A percentile compares a stretch with the other conserved stretches of the same genome.
phyloP scores from a whole-genome alignment of 1,140 invertebrate species.

The Procambarus virginalis region DNA sequence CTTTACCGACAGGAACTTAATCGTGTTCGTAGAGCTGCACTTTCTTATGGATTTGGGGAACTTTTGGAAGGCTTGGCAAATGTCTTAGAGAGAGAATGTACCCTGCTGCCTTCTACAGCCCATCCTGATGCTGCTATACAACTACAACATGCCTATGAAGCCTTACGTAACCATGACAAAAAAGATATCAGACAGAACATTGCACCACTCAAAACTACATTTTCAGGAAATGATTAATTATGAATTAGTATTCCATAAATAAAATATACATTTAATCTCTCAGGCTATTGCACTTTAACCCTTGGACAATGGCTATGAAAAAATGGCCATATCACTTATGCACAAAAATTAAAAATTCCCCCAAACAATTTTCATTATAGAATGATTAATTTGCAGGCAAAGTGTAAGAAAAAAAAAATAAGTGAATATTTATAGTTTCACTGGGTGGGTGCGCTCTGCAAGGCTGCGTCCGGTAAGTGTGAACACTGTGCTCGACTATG shows the following conservation, averaged over 20 bases:
- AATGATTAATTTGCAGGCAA: too few relatives aligned
- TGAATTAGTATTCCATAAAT: conserved; percentile 77
- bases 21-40: conserved; percentile 88
- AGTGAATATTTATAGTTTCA: too few relatives aligned
- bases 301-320: too few relatives aligned
- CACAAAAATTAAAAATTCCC: too few relatives aligned
- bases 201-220: conserved; percentile 81
- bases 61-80: conserved; percentile 76
- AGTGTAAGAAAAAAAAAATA: too few relatives aligned
- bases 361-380: too few relatives aligned
- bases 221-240: conserved; percentile 76
- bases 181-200: conserved; percentile 81
- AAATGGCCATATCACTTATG: too few relatives aligned
- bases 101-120: conserved; percentile 83
- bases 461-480: too few relatives aligned
- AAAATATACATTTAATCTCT: too few relatives aligned
- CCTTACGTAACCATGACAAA: conserved; percentile 79
- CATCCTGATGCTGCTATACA: conserved; percentile 92
- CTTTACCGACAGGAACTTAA: conserved; percentile 85
- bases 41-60: conserved; percentile 84
- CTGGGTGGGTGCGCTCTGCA: too few relatives aligned
- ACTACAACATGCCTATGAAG: conserved; percentile 88
- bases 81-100: conserved; percentile 92
- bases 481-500: too few relatives aligned
- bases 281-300: too few relatives aligned